Evolutionary conservation across 2,113 vertebrate genomes (phyloP).

Genomic region (Hassar affinis): DNA sequence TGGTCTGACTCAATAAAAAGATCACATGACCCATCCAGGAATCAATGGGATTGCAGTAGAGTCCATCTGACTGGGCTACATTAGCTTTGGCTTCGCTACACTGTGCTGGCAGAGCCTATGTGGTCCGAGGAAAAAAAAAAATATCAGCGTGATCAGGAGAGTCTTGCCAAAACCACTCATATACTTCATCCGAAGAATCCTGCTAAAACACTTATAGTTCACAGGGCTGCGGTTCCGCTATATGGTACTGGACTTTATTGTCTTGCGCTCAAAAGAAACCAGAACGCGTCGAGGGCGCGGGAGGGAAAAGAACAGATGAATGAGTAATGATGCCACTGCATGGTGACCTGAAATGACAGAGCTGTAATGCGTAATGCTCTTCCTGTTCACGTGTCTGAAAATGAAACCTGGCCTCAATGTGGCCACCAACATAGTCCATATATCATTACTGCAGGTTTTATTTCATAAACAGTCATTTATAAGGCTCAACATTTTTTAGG

Average conservation of each 20-base stretch:
- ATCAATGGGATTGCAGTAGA: constrained; percentile 57
- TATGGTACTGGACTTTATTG: constrained; percentile 61
- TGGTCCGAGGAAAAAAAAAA: constrained; percentile 23
- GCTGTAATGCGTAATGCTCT: constrained; percentile 52
- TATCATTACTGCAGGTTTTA: constrained; percentile 53
- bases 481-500: constrained; percentile 65
- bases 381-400: constrained; percentile 56
- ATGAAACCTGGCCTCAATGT: constrained; percentile 56
- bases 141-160: constrained; percentile 30
- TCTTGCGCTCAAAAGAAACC: constrained; percentile 60
- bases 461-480: constrained; percentile 71
- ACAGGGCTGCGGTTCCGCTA: constrained; percentile 50
- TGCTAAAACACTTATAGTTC: constrained; percentile 65
- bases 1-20: constrained; percentile 46
- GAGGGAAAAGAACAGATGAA: constrained; percentile 32
- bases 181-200: constrained; percentile 53
- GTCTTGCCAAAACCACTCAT: constrained; percentile 55
- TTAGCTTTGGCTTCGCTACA: constrained; percentile 57
- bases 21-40: constrained; percentile 50
- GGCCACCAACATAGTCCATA: constrained; percentile 56
- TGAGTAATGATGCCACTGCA: constrained; percentile 51
- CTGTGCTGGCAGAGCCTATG: constrained; percentile 51
- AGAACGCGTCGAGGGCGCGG: constrained; percentile 53
- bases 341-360: constrained; percentile 51
- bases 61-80: constrained; percentile 50